Base-by-base conservation (phyloP, 2,888 invertebrate species). In the Lomographa bimaculata region DNA sequence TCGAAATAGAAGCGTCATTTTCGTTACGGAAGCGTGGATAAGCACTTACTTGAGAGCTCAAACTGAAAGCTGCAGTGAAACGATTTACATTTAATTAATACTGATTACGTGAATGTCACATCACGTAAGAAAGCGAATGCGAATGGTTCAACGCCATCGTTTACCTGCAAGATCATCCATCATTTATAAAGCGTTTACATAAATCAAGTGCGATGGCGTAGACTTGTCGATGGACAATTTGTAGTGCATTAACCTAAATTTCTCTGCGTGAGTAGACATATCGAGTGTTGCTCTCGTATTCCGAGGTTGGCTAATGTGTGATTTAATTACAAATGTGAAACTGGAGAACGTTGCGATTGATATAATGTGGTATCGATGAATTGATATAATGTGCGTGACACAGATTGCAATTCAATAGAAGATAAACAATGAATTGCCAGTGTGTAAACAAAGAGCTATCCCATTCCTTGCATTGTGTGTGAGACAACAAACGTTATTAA, bases 61-160 rank as follows among this genome's bases (percentile, higher is more conserved):
- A 40, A 33, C 10, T 32, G 42, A 42, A 32, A 36, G 35, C 32
- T 9, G 24, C 12, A 10, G 27, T 16, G 33, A 30, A 26, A 30
- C n/a, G 33, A 37, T 32, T 32, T 23, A 23, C 32, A 33, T 20
- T 7, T 12, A 24, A 32, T 21, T 25, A 41, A 30, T 17, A 26
- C 11, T 17, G 26, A 29, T 42, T 35, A 36, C 30, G 26, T 4
- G 21, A 9, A 64, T 58, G 49, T 54, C 49, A 51, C 46, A 59
- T 61, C 66, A 68, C 62, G 64, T 69, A 76, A 72, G 79, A 79
- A 78, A 79, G 76, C 64, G 69, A 61, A 64, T 64, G 59, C 60
- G 46, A 43, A 55, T 14, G 20, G 42, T 51, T 50, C 32, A 50
- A 34, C 46, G 53, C 46, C 50, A 46, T 53, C 45, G 29, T 39